Conservation (phyloP, 2,113 vertebrate species). For the Anolis carolinensis region DNA sequence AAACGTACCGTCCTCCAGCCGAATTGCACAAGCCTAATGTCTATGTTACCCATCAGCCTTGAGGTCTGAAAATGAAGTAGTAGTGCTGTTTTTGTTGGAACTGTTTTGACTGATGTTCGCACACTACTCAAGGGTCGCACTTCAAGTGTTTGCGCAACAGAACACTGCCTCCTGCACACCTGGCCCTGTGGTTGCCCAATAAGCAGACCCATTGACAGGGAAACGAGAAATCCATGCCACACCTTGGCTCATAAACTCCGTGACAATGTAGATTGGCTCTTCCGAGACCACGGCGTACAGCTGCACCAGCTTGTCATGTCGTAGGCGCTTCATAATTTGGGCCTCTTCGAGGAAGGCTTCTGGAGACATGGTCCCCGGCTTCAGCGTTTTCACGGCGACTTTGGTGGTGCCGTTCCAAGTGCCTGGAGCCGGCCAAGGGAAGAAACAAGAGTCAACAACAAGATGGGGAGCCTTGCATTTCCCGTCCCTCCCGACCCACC, state of each 20-base stretch:
- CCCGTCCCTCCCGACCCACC: accelerated
- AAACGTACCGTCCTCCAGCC: no score
- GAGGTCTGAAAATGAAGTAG: neutral
- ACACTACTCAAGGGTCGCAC: neutral
- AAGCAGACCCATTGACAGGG: neutral
- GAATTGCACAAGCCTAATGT: no score
- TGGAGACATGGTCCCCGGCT: conserved; percentile 95
- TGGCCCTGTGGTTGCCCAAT: no score
- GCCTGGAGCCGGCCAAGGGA: conserved; percentile 71
- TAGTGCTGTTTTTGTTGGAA: neutral
- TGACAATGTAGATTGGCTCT: conserved; percentile 98
- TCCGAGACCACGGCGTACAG: conserved; percentile 96
- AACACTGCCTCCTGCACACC: neutral
- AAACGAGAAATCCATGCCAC: neutral
- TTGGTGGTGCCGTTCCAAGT: conserved; percentile 96
- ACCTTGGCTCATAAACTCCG: conserved; percentile 97
- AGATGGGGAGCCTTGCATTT: accelerated
- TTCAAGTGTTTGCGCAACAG: neutral
- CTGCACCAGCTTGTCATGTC: conserved; percentile 98
- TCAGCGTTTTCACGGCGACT: conserved; percentile 97
- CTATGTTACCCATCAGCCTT: neutral
- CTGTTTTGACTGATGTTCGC: neutral
- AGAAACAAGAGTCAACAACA: conserved; percentile 13
- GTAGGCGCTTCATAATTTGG: conserved; percentile 97
- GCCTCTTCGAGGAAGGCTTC: conserved; percentile 97